Base-by-base conservation (phyloP, 2,113 vertebrate species). In the Proterorhinus semilunaris region DNA sequence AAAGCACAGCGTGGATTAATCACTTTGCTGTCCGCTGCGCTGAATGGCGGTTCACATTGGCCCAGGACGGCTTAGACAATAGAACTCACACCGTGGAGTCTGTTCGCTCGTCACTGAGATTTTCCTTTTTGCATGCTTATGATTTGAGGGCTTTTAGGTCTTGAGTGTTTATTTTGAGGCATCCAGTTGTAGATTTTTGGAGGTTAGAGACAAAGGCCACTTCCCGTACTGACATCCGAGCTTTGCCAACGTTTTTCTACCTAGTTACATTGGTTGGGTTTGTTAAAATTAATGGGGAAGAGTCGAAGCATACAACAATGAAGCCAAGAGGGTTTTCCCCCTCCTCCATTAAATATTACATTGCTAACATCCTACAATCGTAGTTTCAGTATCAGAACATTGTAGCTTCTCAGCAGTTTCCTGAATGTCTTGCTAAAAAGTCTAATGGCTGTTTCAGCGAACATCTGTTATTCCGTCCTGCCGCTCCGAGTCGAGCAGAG, bases 1-100 rank as follows among this genome's bases (percentile, higher is more conserved):
- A 62, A 58, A 78, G 81, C 88, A 79, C 88, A 87, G 85, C 90
- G 82, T 89, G 89, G 88, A 91, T 90, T 89, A 90, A 91, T 92
- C 88, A 91, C 87, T 86, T 27, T 36, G 27, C 77, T 87, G 91
- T 91, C 89, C 89, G 83, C 79, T 44, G 53, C 72, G 74, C 90
- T 90, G 88, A 92, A 92, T 88, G 86, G 85, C n/a, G 53, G 80
- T 80, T 90, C 88, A 90, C 87, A 89, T 90, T 51, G 71, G 71
- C 0, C 54, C 55, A 81, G 81, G 83, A 79, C 85, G 83, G 85
- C 87, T 88, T 63, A 54, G 80, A 90, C 89, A 90, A 89, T 90
- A 90, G 89, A 91, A 90, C 83, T 90, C 88, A 83, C 82, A 72
- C 87, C 80, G 61, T 46, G 64, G 78, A 86, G 89, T 92, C 87